Evolutionary conservation across 2,888 invertebrate species (phyloP).

Genomic region (Melanotus villosus): DNA sequence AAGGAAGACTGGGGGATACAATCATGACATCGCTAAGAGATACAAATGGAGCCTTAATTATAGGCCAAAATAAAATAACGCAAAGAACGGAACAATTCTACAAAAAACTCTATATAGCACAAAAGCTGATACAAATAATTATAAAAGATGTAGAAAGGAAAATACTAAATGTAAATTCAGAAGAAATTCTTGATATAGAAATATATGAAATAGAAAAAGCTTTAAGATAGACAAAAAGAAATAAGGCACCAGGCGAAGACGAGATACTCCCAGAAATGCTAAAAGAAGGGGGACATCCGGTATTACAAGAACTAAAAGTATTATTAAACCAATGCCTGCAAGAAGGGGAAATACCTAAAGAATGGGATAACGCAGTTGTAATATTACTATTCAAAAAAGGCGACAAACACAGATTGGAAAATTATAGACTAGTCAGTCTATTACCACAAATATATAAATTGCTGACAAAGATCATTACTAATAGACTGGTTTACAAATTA

Average conservation of each 20-base stretch:
- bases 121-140: too few relatives aligned
- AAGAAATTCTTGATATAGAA: neutral
- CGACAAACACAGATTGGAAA: neutral
- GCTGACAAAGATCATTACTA: neutral
- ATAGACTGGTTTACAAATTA: neutral
- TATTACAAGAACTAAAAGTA: neutral
- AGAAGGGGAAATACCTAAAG: neutral
- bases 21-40: slow-evolving; percentile 7
- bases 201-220: neutral
- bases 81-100: slow-evolving; percentile 10
- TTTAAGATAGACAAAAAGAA: neutral
- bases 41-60: neutral
- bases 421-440: neutral
- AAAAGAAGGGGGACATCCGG: neutral
- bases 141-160: neutral
- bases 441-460: neutral
- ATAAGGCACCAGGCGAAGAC: neutral
- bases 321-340: neutral
- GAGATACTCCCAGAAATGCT: neutral
- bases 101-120: neutral
- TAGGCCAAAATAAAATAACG: neutral
- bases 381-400: neutral
- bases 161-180: slow-evolving; percentile 1
- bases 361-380: neutral
- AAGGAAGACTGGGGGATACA: neutral